Evolutionary conservation across 2,888 invertebrate genomes (phyloP), one percentile per base, ranked within the genome.

Genomic region (Caenorhabditis wallacei): DNA sequence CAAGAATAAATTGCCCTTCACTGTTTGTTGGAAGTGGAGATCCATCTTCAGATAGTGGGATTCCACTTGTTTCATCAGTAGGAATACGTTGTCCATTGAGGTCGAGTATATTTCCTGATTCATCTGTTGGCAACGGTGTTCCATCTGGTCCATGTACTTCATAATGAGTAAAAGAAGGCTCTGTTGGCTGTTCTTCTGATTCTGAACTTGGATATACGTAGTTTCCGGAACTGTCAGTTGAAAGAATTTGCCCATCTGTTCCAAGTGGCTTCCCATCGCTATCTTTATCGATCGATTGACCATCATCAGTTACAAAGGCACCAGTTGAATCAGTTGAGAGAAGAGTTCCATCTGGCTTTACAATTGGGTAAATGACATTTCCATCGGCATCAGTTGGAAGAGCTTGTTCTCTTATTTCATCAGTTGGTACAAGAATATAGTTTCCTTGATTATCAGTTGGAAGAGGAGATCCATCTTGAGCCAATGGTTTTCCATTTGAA

Each of bases 301-400:
- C 82, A 40, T 71, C 68, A 11, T 51, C 61, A 1, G 59, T 48
- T 20, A 85, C 40, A 64, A 76, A 82, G 24, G 64, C 64, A 22
- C 89, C 89, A 16, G 56, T 85, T 48, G 75, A 46, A 53, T 84
- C 84, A 13, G 84, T 84, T 3, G 68, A 63, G 2, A 84, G 68
- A 46, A 70, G 81, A 51, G 51, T 61, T 35, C 84, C 84, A 64
- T 75, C 81, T 11, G 80, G 84, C 11, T 68, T 78, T 8, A 84
- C 75, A n/a, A 87, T 74, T 13, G 88, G 87, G 24, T 69, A 61
- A 48, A 80, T 66, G 20, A 66, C 30, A 22, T 56, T 69, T 63
- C 85, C 84, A 2, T 35, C 22, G 18, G 40, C 70, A 57, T 89
- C 88, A 53, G 88, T 90, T 16, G 89, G 86, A 22, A 90, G 57